Percentiles rank a stretch among this genome's conserved stretches.
These are phyloP conservation scores for Clusia tigrina DNA, from an alignment of 2,888 invertebrate species.

Conservation along the genomic window DNA sequence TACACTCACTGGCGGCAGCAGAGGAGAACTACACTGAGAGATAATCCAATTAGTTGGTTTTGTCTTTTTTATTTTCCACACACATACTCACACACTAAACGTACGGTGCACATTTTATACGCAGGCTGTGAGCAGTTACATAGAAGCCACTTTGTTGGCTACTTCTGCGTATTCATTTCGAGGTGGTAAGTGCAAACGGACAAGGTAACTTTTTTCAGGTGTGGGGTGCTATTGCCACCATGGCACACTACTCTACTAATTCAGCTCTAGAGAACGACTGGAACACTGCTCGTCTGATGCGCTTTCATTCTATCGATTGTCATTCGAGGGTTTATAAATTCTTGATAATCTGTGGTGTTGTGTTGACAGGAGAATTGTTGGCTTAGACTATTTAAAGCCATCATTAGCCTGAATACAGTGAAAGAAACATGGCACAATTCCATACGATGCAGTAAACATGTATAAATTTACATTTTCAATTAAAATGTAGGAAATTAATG, in stretches of 20 bases:
- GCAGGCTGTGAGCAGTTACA: too few relatives aligned
- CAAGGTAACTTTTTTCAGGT: not conserved
- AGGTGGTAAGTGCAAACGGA: not conserved
- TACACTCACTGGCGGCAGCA: constrained; percentile 15
- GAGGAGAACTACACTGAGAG: too few relatives aligned
- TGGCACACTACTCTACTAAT: too few relatives aligned
- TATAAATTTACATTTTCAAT: not conserved
- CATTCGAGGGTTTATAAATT: not conserved
- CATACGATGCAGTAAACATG: not conserved
- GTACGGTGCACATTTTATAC: too few relatives aligned
- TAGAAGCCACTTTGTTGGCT: too few relatives aligned
- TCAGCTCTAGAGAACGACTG: too few relatives aligned
- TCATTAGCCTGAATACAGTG: not conserved
- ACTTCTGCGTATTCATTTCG: not conserved
- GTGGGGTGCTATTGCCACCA: too few relatives aligned
- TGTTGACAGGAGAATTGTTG: not conserved
- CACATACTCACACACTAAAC: too few relatives aligned
- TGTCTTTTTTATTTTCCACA: not conserved
- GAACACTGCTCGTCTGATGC: too few relatives aligned
- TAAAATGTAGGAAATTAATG: too few relatives aligned
- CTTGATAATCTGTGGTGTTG: constrained; percentile 38
- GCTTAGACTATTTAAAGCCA: not conserved
- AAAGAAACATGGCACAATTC: not conserved
- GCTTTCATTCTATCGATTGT: not conserved
- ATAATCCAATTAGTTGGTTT: constrained; percentile 48